Base-by-base conservation (phyloP, 2,797 vertebrate species). In the Anabas testudineus region DNA sequence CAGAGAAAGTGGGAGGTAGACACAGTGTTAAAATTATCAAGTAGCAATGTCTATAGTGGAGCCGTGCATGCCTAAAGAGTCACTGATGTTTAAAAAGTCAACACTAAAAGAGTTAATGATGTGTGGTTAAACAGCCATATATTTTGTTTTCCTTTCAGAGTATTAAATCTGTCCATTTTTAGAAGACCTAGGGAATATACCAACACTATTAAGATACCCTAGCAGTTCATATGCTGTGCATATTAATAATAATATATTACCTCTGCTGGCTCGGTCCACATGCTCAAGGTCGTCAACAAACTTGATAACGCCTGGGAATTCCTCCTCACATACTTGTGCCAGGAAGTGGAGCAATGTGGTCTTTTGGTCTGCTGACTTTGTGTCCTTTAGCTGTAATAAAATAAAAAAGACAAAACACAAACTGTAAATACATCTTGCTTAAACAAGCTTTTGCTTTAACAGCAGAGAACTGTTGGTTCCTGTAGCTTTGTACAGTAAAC, bases 281-380 rank as follows among this genome's bases (percentile, higher is more conserved):
- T 97, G 95, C 37, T 95, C 93, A 63, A 99, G 91, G 76, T 99
- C 97, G 0, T 96, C 95, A 47, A 94, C 81, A 87, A 99, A 98
- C 78, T 85, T 94, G 58, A 96, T 88, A 60, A 96, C 92, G 58
- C 97, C 96, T 7, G 95, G 94, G 78, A 95, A 95, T 34, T 93
- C 96, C 74, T 96, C 95, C 88, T 99, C 98, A 88, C 97, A 99
- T 3, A 96, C 82, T 88, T 96, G 94, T 16, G 95, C 96, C 32
- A 99, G 91, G 87, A 99, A 99, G 93, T 99, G 96, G 30, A 99
- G 96, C 32, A 99, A 88, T 0, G 98, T 99, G 63, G 94, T 96
- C 90, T 94, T 96, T 87, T 99, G 97, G 93, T 99, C 97, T 28
- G 94, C 92, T 0, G 97, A 98, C 81, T 97, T 99, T 0, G 96